A percentile compares a stretch with the other conserved stretches of the same genome.
These are phyloP conservation scores for Gobio gobio DNA, from an alignment of 2,113 vertebrate genomes.

Conservation along the genomic window DNA sequence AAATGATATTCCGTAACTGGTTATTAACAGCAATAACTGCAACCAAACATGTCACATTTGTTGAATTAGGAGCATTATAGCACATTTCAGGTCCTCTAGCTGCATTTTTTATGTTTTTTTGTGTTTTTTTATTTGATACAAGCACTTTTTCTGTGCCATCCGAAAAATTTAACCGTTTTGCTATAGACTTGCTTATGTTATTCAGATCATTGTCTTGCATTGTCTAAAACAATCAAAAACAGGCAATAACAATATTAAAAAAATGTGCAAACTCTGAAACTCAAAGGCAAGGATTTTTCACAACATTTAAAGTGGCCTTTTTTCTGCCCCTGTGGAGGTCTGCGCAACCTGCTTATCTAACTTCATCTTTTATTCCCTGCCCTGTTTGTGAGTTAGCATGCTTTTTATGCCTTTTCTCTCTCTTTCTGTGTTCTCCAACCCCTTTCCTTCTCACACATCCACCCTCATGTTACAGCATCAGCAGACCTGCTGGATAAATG, in stretches of 20 bases:
- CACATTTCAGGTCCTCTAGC: background rate
- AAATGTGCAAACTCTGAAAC: background rate
- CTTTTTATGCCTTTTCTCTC: conserved; percentile 20
- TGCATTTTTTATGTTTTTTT: background rate
- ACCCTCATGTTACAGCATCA: conserved; percentile 11
- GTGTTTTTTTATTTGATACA: background rate
- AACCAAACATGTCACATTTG: background rate
- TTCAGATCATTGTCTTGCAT: background rate
- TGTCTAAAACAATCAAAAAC: conserved; percentile 1
- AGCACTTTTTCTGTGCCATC: background rate
- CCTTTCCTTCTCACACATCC: background rate
- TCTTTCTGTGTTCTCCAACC: background rate
- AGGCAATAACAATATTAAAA: background rate
- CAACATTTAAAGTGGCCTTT: conserved; percentile 9
- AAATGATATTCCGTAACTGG: background rate
- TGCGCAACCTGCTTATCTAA: background rate
- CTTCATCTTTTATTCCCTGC: conserved; percentile 2
- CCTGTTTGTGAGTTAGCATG: conserved; percentile 14
- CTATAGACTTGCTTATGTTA: background rate
- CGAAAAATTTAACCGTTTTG: background rate
- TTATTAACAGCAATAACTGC: background rate
- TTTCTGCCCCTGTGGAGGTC: background rate
- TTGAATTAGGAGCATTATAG: background rate
- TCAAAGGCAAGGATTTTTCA: background rate
- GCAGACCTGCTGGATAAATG: conserved; percentile 27